Evolutionary conservation across 2,113 vertebrate species (phyloP), one percentile per base, ranked within the genome.

Genomic region (Dromas ardeola): DNA sequence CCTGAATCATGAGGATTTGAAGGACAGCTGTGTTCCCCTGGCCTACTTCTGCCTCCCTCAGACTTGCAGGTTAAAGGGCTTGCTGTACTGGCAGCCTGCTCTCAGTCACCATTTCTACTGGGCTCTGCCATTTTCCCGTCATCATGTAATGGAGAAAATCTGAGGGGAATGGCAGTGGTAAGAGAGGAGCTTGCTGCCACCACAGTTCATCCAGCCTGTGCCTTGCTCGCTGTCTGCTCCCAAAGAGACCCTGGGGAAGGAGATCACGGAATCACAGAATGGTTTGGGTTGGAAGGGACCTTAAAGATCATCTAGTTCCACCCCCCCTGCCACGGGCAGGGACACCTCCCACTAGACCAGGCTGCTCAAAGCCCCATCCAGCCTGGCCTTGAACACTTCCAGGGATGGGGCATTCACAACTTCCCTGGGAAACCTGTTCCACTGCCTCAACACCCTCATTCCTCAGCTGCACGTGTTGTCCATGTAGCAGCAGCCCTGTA

Each of bases 121-220:
- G 27, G 27, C 26, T 86, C 23, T 65, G 58, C 43, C 6, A 16
- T 36, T 73, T 36, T 3, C 10, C 21, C 12, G 42, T 15, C 11
- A 15, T 43, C 20, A 53, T 43, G 20, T 8, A 53, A 23, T 22
- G 61, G 40, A 74, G 59, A 50, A 86, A 71, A 88, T 61, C 36
- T 0, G 0, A 70, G 40, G n/a, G 59, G 16, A 78, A 18, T 0
- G 0, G 23, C 23, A 26, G 42, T 43, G 53, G 15, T 69, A 32
- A 50, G 40, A 77, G 38, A 70, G 55, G 32, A 79, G 15, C 59
- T 88, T 88, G 43, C 43, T 91, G 55, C 36, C 36, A 49, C 23
- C 53, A 55, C 53, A 82, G 0, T 55, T 88, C 26, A 71, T 42
- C 29, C 69, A 23, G 10, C 8, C 21, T 65, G n/a, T 80, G 66